phyloP scores from a whole-genome alignment of 2,797 vertebrate genomes.

The Ciconia nigra region DNA sequence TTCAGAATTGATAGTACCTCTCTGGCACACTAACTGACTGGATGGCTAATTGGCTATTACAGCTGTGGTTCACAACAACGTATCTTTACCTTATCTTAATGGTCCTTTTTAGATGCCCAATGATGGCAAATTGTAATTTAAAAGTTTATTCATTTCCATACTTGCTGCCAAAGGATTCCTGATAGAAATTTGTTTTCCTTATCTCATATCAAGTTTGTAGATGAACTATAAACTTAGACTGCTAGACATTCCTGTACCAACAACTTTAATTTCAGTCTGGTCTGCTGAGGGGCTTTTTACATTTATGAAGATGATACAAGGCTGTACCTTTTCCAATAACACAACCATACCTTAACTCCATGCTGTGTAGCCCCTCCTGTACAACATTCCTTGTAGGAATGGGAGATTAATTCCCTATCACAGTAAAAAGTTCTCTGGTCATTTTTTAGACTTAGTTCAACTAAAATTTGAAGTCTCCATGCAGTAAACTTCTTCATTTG shows the following conservation, averaged over 20 bases:
- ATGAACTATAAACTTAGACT: background rate
- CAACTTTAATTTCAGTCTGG: background rate
- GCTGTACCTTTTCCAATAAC: background rate
- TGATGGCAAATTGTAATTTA: background rate
- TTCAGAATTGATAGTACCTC: background rate
- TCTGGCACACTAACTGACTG: background rate
- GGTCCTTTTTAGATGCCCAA: background rate
- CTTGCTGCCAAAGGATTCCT: background rate
- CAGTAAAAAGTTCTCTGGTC: conserved; percentile 32
- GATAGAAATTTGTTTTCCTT: background rate
- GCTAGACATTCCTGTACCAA: background rate
- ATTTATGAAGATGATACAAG: background rate
- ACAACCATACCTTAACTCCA: background rate
- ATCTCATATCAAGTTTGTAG: background rate
- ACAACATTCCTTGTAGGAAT: background rate
- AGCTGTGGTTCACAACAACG: background rate
- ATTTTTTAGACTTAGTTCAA: conserved; percentile 49
- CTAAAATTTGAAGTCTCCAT: conserved; percentile 25
- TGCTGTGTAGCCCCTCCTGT: background rate
- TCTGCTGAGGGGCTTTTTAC: background rate
- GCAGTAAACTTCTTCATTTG: conserved; percentile 62
- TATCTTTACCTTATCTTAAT: background rate
- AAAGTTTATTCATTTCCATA: conserved; percentile 10
- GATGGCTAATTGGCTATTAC: background rate
- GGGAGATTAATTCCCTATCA: conserved; percentile 18